Conservation (phyloP, 2,797 vertebrate species). For the Staurois parvus region DNA sequence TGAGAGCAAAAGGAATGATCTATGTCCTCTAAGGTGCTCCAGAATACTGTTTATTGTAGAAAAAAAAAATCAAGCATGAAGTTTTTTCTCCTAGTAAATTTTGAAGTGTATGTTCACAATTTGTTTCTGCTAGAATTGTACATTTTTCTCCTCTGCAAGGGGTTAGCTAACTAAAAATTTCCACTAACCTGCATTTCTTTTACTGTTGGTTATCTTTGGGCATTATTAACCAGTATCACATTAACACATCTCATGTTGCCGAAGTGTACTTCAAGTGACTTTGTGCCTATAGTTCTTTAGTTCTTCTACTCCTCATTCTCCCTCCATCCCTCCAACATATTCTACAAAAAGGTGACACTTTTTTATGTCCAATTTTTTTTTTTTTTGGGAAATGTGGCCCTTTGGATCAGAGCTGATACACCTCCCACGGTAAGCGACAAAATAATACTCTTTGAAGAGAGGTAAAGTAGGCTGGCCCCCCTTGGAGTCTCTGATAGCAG, state of each 20-base stretch:
- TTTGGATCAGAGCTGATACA: constrained; percentile 34
- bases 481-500: constrained; percentile 56
- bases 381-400: constrained; percentile 8
- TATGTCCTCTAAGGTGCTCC: too few relatives aligned
- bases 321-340: not conserved
- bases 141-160: too few relatives aligned
- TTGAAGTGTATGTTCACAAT: too few relatives aligned
- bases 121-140: too few relatives aligned
- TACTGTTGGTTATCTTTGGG: too few relatives aligned
- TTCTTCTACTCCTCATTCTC: constrained; percentile 62
- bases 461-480: constrained; percentile 53
- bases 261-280: constrained; percentile 69
- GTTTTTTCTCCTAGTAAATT: too few relatives aligned
- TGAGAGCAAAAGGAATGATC: too few relatives aligned
- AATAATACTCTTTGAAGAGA: constrained; percentile 49
- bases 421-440: constrained; percentile 28
- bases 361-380: not conserved
- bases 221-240: not conserved
- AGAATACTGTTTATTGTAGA: too few relatives aligned
- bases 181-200: too few relatives aligned
- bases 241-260: not conserved
- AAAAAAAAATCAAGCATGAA: too few relatives aligned
- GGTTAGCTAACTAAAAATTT: too few relatives aligned
- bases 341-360: constrained; percentile 42
- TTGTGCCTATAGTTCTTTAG: constrained; percentile 73